Percentiles rank a stretch among this genome's conserved stretches.
These are phyloP conservation scores for Podabrus alpinus DNA, from an alignment of 2,888 invertebrate genomes.

Conservation along the genomic window DNA sequence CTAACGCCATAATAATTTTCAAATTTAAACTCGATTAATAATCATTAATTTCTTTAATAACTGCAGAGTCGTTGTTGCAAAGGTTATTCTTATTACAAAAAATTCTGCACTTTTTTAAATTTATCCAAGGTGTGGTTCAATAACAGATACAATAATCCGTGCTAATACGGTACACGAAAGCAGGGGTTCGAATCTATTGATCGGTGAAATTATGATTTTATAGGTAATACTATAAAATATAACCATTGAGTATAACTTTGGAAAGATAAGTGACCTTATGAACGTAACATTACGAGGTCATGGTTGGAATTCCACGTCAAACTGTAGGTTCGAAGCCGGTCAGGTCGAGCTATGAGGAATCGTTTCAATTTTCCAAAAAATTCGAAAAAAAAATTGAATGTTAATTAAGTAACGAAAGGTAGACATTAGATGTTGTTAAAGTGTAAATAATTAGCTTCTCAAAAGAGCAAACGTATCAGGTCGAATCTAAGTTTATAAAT, in stretches of 20 bases:
- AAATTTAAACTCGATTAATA: background rate
- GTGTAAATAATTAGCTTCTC: constrained; percentile 15
- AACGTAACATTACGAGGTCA: too few species aligned
- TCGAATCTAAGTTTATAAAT: constrained; percentile 27
- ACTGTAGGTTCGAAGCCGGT: background rate
- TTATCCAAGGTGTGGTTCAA: background rate
- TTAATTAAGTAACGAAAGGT: background rate
- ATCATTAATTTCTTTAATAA: background rate
- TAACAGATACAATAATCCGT: background rate
- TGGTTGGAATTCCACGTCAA: background rate
- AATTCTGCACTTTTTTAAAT: background rate
- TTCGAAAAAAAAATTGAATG: background rate
- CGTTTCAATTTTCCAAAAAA: background rate
- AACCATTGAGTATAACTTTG: too few species aligned
- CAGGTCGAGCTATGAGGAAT: background rate
- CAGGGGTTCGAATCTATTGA: background rate
- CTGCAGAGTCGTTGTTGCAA: background rate
- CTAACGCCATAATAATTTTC: background rate
- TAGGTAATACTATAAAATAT: too few species aligned
- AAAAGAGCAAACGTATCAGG: constrained; percentile 22
- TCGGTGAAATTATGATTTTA: background rate
- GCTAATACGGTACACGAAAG: background rate
- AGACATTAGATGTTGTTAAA: constrained; percentile 2
- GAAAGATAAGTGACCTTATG: too few species aligned
- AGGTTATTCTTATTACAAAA: background rate